Base-by-base conservation (phyloP, 2,888 invertebrate genomes). In the Temnothorax rugatulus region DNA sequence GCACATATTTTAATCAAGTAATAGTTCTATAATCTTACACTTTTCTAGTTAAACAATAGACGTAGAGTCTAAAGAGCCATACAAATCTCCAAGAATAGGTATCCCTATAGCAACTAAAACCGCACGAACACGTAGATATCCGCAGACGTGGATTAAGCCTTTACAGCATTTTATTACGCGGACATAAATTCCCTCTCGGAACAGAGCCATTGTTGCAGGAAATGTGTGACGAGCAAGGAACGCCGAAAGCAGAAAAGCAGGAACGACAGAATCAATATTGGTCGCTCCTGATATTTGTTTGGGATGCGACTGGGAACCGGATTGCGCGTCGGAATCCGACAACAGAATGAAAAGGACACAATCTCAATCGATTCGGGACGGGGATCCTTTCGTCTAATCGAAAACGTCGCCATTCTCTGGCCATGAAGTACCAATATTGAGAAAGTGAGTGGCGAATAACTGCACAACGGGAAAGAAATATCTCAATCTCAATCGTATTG, bases 201-300 rank as follows among this genome's bases (percentile, higher is more conserved):
- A 50, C 63, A 82, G 57, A 64, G 57, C 84, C 57, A 89, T 86
- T 89, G 84, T 89, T 82, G 66, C 34, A 52, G 68, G 47, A 84
- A 82, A 79, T 68, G 59, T 66, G 59, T 83, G 77, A 77, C 75
- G 83, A 82, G 82, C 77, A 71, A 75, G 69, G 82, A 76, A 83
- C 81, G 82, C 84, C 85, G 84, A 90, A 91, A 86, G 86, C 63
- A 86, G 88, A 85, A 86, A 89, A 85, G 88, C 74, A 85, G 79
- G 77, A 83, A 73, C 84, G 79, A 71, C 79, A 89, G 87, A 89
- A 91, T 91, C 91, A 89, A 91, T 91, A 91, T 91, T 91, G 91
- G 88, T 85, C 66, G 86, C 83, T 85, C 86, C 86, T 84, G 90
- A 91, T 91, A 90, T 91, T 91, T 91, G 90, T 90, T 91, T 89